These are phyloP conservation scores for Phengaris alcon DNA, from an alignment of 2,888 invertebrate species.

Conservation along the genomic window DNA sequence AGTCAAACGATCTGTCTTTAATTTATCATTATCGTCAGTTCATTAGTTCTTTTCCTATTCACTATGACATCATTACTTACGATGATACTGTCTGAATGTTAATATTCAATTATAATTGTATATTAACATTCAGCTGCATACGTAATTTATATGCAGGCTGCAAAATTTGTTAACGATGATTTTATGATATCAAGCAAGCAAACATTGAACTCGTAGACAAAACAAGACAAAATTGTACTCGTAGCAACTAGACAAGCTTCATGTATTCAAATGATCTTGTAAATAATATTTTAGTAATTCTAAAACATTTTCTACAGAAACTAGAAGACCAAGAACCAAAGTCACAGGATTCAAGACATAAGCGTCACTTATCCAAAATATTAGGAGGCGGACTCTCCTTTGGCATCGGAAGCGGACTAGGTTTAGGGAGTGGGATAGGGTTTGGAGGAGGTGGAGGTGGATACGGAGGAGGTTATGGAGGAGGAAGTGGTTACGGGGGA, in stretches of 20 bases:
- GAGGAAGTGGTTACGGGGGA: conserved; percentile 35
- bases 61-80: not conserved
- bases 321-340: conserved; percentile 11
- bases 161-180: not conserved
- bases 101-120: conserved; percentile 1
- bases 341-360: conserved; percentile 4
- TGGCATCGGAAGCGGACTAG: conserved; percentile 45
- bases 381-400: conserved; percentile 19
- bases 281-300: not conserved
- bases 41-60: conserved; percentile 7
- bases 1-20: not conserved
- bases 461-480: conserved; percentile 40
- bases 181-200: not conserved
- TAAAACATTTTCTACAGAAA: conserved; percentile 3
- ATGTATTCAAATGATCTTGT: not conserved
- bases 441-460: conserved; percentile 33
- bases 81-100: not conserved
- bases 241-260: not conserved
- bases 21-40: conserved; percentile 1
- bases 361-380: conserved; percentile 20
- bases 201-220: not conserved
- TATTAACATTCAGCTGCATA: not conserved
- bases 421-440: conserved; percentile 39
- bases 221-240: not conserved
- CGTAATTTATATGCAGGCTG: not conserved